A percentile compares a stretch with the other conserved stretches of the same genome.
Evolutionary conservation across 2,113 vertebrate genomes (phyloP).

Genomic region (Neotragus pygmaeus): DNA sequence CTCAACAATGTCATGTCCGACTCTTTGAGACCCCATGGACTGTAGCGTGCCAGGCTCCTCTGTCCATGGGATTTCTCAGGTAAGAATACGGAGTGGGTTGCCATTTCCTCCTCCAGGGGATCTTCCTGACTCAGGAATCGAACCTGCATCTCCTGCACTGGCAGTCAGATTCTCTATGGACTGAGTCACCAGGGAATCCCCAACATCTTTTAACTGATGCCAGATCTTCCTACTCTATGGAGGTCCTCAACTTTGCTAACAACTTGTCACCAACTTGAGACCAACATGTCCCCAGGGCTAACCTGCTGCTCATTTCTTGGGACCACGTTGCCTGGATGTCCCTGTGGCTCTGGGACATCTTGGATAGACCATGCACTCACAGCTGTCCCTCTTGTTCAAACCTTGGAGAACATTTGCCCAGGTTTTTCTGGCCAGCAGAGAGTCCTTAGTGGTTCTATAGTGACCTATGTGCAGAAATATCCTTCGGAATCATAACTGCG

Average conservation of each 20-base stretch:
- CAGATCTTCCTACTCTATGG: background rate
- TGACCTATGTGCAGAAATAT: background rate
- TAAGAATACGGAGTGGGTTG: background rate
- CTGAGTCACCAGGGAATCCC: background rate
- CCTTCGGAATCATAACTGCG: background rate
- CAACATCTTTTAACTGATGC: background rate
- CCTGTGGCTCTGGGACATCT: background rate
- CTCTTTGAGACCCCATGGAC: background rate
- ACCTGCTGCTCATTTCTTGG: background rate
- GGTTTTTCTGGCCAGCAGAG: constrained; percentile 10
- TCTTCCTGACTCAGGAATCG: background rate
- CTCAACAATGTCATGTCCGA: background rate
- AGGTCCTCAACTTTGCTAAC: background rate
- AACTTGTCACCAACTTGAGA: background rate
- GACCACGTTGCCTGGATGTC: background rate
- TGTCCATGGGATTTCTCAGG: background rate
- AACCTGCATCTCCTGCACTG: background rate
- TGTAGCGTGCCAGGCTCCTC: background rate
- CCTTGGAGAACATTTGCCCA: background rate
- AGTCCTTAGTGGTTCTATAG: background rate
- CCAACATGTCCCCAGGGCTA: background rate
- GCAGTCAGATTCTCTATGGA: background rate
- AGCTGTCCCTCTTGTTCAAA: background rate
- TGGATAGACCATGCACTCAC: background rate
- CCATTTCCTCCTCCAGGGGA: background rate